Percentiles rank a stretch among this genome's conserved stretches.
phyloP scores from a whole-genome alignment of 2,797 vertebrate genomes.

The Xenopus petersii region DNA sequence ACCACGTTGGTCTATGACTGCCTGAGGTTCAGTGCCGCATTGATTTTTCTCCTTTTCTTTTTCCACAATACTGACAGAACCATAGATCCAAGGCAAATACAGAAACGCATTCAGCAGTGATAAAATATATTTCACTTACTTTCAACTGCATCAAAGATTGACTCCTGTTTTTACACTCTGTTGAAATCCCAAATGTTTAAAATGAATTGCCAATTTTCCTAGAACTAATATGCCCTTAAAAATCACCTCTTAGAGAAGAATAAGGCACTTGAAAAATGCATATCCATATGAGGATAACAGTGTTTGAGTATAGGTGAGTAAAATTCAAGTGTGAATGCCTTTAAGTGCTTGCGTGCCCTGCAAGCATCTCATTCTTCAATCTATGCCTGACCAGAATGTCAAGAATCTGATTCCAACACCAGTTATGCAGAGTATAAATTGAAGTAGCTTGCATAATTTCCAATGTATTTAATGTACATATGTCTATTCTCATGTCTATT shows the following conservation, averaged over 20 bases:
- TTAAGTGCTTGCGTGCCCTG: conserved; percentile 5
- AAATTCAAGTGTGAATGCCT: conserved; percentile 5
- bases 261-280: conserved; percentile 36
- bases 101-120: conserved; percentile 81
- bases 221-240: conserved; percentile 78
- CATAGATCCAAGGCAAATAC: conserved; percentile 90
- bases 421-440: too few relatives aligned
- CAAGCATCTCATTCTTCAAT: neutral
- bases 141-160: conserved; percentile 75
- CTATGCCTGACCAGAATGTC: neutral
- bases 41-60: conserved; percentile 82
- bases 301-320: neutral
- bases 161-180: conserved; percentile 67
- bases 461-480: too few relatives aligned
- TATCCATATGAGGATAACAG: conserved; percentile 18
- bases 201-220: conserved; percentile 72
- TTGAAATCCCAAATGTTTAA: conserved; percentile 67
- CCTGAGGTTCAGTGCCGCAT: conserved; percentile 81
- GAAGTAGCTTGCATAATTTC: too few relatives aligned
- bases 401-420: too few relatives aligned
- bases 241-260: conserved; percentile 52
- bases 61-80: conserved; percentile 94
- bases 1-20: conserved; percentile 77
- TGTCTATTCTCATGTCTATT: too few relatives aligned
- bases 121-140: conserved; percentile 78